Percentiles rank a stretch among this genome's conserved stretches.
phyloP scores from a whole-genome alignment of 2,113 vertebrate genomes.

The Sakesphorus luctuosus region DNA sequence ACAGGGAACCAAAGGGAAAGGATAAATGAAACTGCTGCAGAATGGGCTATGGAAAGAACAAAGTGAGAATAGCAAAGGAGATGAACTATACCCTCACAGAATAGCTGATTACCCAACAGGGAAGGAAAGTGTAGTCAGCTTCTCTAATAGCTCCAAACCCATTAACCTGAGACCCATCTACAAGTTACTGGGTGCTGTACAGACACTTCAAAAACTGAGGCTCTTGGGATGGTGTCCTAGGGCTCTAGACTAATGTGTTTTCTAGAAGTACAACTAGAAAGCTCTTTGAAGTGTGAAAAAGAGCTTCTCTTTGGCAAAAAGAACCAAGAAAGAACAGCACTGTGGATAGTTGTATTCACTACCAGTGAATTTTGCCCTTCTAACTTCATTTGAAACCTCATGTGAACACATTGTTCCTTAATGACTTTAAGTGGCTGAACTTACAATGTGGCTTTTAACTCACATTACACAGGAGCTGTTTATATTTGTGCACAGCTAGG shows the following conservation, averaged over 20 bases:
- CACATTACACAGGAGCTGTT: conserved; percentile 8
- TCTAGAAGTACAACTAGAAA: not conserved
- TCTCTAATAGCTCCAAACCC: not conserved
- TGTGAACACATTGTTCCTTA: not conserved
- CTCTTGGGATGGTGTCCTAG: not conserved
- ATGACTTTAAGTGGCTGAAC: conserved; percentile 8
- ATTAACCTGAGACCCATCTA: not conserved
- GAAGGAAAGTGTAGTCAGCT: not conserved
- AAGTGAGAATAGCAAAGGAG: not conserved
- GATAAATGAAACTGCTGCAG: not conserved
- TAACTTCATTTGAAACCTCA: not conserved
- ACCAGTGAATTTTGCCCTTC: not conserved
- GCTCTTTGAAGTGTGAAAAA: not conserved
- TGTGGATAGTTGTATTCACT: not conserved
- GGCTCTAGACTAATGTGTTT: not conserved
- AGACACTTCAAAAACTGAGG: not conserved
- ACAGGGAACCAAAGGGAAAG: not conserved
- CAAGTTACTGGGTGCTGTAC: not conserved
- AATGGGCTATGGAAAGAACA: not conserved
- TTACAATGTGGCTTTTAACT: not conserved
- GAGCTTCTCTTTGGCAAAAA: not conserved
- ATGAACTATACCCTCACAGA: not conserved
- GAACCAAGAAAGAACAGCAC: not conserved
- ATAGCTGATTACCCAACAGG: not conserved
- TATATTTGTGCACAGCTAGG: not conserved